A percentile compares a stretch with the other conserved stretches of the same genome.
Conservation (phyloP, 2,797 vertebrate species). For the Myioborus miniatus region DNA sequence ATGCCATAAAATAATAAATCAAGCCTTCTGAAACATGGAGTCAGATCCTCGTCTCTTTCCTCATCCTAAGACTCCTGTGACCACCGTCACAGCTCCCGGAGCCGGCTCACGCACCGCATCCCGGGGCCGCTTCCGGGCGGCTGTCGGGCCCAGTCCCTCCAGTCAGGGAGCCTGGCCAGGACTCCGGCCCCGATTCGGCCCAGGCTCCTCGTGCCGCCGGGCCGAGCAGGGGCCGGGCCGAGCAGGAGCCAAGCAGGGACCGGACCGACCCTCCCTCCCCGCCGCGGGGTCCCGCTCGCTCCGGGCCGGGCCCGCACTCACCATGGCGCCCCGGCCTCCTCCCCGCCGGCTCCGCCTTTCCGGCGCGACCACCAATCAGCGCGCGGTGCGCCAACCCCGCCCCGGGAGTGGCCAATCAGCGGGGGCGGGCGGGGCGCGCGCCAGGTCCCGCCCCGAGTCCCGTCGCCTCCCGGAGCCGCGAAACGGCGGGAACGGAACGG, state of each 20-base stretch:
- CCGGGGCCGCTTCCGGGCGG: background rate
- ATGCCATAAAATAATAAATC: too few species aligned
- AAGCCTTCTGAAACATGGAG: too few species aligned
- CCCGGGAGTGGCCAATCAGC: rapidly evolving
- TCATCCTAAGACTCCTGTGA: too few species aligned
- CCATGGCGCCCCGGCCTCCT: conserved; percentile 7
- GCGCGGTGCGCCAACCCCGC: rapidly evolving
- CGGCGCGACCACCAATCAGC: background rate
- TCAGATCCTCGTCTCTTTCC: too few species aligned
- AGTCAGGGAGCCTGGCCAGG: background rate
- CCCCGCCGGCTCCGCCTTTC: background rate
- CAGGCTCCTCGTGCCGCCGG: too few species aligned
- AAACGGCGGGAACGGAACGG: background rate
- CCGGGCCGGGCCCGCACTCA: background rate
- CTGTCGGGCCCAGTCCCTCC: background rate
- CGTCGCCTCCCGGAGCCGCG: background rate
- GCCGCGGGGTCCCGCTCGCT: rapidly evolving
- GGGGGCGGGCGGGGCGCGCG: rapidly evolving
- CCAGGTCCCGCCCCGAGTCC: rapidly evolving
- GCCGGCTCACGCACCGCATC: background rate
- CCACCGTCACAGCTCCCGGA: background rate
- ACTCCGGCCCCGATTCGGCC: background rate
- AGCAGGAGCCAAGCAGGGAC: too few species aligned
- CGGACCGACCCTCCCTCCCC: background rate
- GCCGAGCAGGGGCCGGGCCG: too few species aligned